phyloP scores from a whole-genome alignment of 2,888 invertebrate genomes.

The Synanthedon vespiformis region DNA sequence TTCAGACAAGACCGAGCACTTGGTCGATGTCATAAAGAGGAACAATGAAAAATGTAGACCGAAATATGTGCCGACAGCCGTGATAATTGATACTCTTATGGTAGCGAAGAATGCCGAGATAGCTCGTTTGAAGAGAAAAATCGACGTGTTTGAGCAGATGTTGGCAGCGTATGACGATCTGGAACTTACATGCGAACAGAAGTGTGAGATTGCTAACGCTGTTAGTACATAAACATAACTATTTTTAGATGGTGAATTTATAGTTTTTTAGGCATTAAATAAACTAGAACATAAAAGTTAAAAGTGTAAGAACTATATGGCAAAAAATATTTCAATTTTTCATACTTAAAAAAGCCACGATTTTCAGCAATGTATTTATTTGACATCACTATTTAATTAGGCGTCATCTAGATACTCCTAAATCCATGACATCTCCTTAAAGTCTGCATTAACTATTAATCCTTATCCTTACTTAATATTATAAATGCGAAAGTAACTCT shows the following conservation, averaged over 20 bases:
- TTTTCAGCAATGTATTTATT: too few species aligned
- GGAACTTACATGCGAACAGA: slow-evolving; percentile 53
- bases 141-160: slow-evolving; percentile 58
- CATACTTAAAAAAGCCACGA: too few species aligned
- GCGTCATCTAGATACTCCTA: too few species aligned
- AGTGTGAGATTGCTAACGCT: slow-evolving; percentile 51
- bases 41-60: slow-evolving; percentile 45
- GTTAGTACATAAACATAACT: slow-evolving; percentile 28
- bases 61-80: slow-evolving; percentile 53
- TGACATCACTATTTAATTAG: too few species aligned
- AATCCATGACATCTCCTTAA: too few species aligned
- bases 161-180: slow-evolving; percentile 50
- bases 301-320: too few species aligned
- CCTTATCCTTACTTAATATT: too few species aligned
- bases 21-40: slow-evolving; percentile 64
- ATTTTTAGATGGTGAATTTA: too few species aligned
- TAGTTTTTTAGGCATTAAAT: neutral
- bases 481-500: too few species aligned
- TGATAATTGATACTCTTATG: slow-evolving; percentile 56
- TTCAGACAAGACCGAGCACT: slow-evolving; percentile 68
- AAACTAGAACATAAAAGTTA: neutral
- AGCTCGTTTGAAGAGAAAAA: slow-evolving; percentile 49
- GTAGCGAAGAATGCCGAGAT: slow-evolving; percentile 64
- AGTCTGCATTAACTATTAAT: too few species aligned
- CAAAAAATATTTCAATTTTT: too few species aligned